Evolutionary conservation across 2,888 invertebrate genomes (phyloP).

Genomic region (Drosophila emarginata): DNA sequence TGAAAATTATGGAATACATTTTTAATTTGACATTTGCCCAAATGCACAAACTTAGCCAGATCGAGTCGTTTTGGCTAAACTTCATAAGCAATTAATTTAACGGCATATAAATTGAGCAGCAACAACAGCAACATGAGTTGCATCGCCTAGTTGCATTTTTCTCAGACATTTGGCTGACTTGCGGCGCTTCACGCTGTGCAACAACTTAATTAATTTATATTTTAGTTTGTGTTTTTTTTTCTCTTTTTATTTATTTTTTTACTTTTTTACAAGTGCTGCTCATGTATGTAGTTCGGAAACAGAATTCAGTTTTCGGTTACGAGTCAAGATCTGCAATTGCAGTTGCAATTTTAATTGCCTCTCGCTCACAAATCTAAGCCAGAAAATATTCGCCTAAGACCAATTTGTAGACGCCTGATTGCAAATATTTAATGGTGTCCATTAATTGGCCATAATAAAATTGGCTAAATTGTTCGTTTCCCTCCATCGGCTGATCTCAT

Average conservation of each 20-base stretch:
- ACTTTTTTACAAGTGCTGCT: constrained; percentile 49
- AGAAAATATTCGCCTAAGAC: constrained; percentile 60
- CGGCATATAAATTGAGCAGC: constrained; percentile 70
- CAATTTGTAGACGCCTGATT: constrained; percentile 75
- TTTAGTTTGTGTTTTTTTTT: constrained; percentile 37
- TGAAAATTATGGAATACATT: constrained; percentile 73
- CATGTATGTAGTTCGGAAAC: constrained; percentile 58
- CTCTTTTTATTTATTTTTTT: constrained; percentile 28
- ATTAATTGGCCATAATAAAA: constrained; percentile 75
- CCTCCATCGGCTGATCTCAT: constrained; percentile 35
- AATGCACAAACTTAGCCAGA: constrained; percentile 53
- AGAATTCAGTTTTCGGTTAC: constrained; percentile 23
- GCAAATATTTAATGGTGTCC: constrained; percentile 76
- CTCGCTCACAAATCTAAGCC: constrained; percentile 56
- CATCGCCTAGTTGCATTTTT: constrained; percentile 76
- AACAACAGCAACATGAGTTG: constrained; percentile 41
- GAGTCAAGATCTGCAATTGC: constrained; percentile 65
- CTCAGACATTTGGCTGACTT: constrained; percentile 66
- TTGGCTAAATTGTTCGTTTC: constrained; percentile 47
- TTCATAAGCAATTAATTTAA: constrained; percentile 77
- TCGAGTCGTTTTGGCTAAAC: constrained; percentile 61
- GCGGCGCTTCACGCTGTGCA: constrained; percentile 77
- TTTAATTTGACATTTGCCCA: constrained; percentile 76
- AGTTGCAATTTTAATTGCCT: constrained; percentile 72
- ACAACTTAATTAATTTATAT: constrained; percentile 76